Percentiles rank a stretch among this genome's conserved stretches.
These are phyloP conservation scores for Polypterus senegalus DNA, from an alignment of 2,113 vertebrate species.

Conservation along the genomic window DNA sequence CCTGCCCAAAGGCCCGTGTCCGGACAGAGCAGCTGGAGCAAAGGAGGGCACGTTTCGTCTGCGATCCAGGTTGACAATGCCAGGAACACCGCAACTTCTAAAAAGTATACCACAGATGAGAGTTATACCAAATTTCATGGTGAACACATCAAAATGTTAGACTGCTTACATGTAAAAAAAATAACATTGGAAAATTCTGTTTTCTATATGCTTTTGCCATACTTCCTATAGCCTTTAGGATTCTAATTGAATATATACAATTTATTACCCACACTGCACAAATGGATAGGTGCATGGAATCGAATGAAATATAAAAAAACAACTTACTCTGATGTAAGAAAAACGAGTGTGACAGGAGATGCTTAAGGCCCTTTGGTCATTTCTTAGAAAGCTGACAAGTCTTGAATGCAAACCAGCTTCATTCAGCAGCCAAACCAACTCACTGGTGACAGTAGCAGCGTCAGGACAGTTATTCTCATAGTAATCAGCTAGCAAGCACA, in stretches of 20 bases:
- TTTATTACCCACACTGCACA: too few species aligned
- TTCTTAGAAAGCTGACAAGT: slow-evolving; percentile 11
- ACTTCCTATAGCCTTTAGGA: too few species aligned
- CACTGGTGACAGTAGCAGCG: slow-evolving; percentile 6
- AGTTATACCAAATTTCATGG: too few species aligned
- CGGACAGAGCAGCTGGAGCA: slow-evolving; percentile 11
- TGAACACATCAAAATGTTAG: too few species aligned
- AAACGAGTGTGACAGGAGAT: slow-evolving; percentile 9
- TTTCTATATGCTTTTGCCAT: too few species aligned
- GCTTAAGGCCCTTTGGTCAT: slow-evolving; percentile 4
- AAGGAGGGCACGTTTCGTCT: slow-evolving; percentile 7
- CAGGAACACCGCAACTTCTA: slow-evolving; percentile 10
- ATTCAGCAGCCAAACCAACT: slow-evolving; percentile 9
- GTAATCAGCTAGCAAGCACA: slow-evolving; percentile 9
- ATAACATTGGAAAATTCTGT: too few species aligned
- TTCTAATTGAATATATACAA: too few species aligned
- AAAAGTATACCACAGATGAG: neutral
- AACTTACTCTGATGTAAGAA: slow-evolving; percentile 14
- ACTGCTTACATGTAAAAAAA: too few species aligned
- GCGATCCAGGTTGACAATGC: slow-evolving; percentile 9
- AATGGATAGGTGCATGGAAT: too few species aligned
- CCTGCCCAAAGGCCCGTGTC: slow-evolving; percentile 17
- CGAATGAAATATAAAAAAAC: too few species aligned
- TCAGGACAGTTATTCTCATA: slow-evolving; percentile 13
- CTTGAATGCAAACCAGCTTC: slow-evolving; percentile 8